A percentile compares a stretch with the other conserved stretches of the same genome.
Conservation (phyloP, 2,113 vertebrate species). For the Centropus bengalensis region DNA sequence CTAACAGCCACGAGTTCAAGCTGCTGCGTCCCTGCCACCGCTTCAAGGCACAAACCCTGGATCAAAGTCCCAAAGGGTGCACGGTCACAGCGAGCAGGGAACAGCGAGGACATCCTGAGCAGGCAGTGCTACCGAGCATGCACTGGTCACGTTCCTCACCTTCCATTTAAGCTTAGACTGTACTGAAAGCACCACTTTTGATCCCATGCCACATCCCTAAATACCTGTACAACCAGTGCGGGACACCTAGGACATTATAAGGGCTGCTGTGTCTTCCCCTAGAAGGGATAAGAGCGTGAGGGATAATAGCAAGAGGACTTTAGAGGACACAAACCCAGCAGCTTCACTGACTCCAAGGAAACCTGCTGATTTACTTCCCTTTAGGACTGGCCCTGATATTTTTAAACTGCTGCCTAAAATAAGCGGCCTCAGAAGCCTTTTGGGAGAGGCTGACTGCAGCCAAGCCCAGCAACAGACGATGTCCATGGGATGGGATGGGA, state of each 20-base stretch:
- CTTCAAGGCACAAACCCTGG: neutral
- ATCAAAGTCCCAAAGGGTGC: neutral
- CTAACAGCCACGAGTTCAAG: neutral
- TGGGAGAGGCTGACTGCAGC: neutral
- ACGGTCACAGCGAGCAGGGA: neutral
- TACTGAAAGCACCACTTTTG: neutral
- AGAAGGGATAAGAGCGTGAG: neutral
- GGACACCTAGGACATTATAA: neutral
- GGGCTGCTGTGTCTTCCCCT: neutral
- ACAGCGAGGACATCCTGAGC: fast-evolving
- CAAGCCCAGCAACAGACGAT: fast-evolving
- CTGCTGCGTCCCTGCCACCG: neutral
- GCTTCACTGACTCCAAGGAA: neutral
- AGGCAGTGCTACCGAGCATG: neutral
- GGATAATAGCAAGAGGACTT: neutral
- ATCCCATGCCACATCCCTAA: neutral
- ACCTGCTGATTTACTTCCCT: neutral
- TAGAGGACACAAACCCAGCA: neutral
- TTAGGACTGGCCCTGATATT: neutral
- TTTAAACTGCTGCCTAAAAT: constrained; percentile 27
- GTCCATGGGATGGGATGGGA: neutral
- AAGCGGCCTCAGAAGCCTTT: neutral
- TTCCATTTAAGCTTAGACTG: neutral
- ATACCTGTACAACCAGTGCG: neutral
- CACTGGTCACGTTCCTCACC: fast-evolving